Evolutionary conservation across 2,797 vertebrate species (phyloP).

Genomic region (Fringilla coelebs): DNA sequence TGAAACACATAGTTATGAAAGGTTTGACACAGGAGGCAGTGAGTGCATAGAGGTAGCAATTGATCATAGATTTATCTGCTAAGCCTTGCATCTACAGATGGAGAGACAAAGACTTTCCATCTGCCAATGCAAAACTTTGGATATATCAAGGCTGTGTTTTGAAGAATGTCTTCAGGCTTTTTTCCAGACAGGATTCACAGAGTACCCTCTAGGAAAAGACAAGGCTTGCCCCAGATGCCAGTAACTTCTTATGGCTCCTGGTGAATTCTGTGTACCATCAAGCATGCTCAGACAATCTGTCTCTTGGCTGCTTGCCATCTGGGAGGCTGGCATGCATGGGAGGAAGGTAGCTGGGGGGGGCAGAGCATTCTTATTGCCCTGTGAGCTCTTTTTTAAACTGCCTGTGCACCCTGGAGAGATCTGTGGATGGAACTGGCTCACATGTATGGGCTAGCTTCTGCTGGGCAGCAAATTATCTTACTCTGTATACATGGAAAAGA

Average conservation of each 20-base stretch:
- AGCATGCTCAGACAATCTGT: constrained; percentile 19
- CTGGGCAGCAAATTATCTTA: neutral
- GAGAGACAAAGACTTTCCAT: constrained; percentile 26
- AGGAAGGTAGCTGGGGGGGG: neutral
- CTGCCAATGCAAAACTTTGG: neutral
- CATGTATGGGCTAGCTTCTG: neutral
- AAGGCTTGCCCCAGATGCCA: neutral
- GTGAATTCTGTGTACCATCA: constrained; percentile 5
- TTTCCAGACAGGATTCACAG: neutral
- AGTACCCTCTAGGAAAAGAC: constrained; percentile 15
- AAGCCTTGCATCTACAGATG: constrained; percentile 21
- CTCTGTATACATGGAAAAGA: neutral
- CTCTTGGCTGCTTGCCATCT: neutral
- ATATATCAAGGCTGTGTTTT: constrained; percentile 17
- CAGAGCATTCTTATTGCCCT: neutral
- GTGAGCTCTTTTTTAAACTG: neutral
- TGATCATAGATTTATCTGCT: constrained; percentile 8
- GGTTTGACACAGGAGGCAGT: neutral
- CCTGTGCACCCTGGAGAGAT: fast-evolving
- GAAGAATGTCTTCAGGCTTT: constrained; percentile 9
- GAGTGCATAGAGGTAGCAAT: neutral
- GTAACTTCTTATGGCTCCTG: neutral
- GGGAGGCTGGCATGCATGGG: neutral
- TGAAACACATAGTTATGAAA: constrained; percentile 28
- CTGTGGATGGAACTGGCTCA: neutral